Evolutionary conservation across 2,113 vertebrate genomes (phyloP).

Genomic region (Bolborhynchus lineola): DNA sequence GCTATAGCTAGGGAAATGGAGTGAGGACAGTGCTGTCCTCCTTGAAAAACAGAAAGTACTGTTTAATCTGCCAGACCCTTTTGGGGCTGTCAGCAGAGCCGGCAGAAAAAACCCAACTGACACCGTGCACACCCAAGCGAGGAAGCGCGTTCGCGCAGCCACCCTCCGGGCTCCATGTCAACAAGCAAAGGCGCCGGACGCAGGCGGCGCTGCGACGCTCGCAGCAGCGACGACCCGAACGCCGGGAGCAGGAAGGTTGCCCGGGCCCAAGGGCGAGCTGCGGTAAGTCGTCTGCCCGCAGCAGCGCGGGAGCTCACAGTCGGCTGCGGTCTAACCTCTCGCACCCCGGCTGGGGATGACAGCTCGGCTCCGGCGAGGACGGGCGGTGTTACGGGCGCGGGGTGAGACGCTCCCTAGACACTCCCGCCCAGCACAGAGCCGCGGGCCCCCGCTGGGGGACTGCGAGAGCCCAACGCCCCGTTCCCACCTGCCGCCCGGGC

Average conservation of each 20-base stretch:
- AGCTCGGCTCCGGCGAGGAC: no score
- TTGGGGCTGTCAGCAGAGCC: background rate
- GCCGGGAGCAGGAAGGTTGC: rapidly evolving
- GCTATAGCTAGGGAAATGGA: background rate
- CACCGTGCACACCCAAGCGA: no score
- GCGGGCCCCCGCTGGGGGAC: no score
- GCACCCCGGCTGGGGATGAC: background rate
- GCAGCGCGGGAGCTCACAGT: background rate
- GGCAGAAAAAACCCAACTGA: background rate
- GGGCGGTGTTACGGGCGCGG: no score
- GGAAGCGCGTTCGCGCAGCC: background rate
- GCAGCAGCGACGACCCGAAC: rapidly evolving
- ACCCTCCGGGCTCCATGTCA: background rate
- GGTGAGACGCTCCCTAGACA: no score
- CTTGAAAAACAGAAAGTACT: background rate
- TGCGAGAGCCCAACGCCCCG: background rate
- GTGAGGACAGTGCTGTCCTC: background rate
- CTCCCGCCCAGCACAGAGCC: no score
- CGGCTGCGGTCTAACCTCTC: background rate
- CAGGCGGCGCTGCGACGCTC: rapidly evolving
- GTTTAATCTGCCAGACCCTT: background rate
- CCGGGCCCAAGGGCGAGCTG: rapidly evolving
- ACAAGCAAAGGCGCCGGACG: background rate
- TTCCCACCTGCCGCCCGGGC: background rate
- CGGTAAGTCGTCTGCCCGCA: rapidly evolving